Percentiles rank a stretch among this genome's conserved stretches.
phyloP scores from a whole-genome alignment of 2,888 invertebrate genomes.

The Drosophila diplacantha region DNA sequence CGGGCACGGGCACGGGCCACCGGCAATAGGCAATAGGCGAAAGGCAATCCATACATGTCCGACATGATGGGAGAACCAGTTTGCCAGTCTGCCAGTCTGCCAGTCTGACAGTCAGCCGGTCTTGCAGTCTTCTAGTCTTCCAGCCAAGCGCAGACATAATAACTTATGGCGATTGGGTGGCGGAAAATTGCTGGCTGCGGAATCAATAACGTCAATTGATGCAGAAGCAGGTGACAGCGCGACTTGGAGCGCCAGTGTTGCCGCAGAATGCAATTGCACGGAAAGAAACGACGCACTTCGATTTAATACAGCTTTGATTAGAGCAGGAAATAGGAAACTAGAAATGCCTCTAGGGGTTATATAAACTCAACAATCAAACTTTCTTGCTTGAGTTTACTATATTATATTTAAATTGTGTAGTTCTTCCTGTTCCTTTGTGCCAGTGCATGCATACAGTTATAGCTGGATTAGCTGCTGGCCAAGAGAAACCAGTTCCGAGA shows the following conservation, averaged over 20 bases:
- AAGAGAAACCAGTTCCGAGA: constrained; percentile 43
- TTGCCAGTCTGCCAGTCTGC: constrained; percentile 20
- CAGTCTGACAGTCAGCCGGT: constrained; percentile 14
- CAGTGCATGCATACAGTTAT: constrained; percentile 57
- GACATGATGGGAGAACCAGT: constrained; percentile 54
- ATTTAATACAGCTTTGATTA: background rate
- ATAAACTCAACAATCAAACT: too few relatives aligned
- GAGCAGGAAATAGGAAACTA: background rate
- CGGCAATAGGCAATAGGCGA: constrained; percentile 49
- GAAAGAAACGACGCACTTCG: background rate
- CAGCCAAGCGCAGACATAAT: constrained; percentile 57
- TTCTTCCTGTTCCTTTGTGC: background rate
- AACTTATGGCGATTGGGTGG: constrained; percentile 69
- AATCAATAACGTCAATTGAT: constrained; percentile 66
- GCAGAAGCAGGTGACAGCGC: constrained; percentile 60
- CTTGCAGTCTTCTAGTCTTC: constrained; percentile 10
- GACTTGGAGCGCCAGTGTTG: constrained; percentile 16
- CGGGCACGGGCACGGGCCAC: constrained; percentile 18
- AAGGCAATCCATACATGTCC: constrained; percentile 64
- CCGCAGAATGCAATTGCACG: constrained; percentile 17
- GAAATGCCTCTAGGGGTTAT: background rate
- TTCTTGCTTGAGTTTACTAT: too few relatives aligned
- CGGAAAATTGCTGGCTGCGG: constrained; percentile 63
- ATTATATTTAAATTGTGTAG: background rate
- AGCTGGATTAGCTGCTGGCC: constrained; percentile 46